phyloP scores from a whole-genome alignment of 2,113 vertebrate species.

The Salvelinus alpinus region DNA sequence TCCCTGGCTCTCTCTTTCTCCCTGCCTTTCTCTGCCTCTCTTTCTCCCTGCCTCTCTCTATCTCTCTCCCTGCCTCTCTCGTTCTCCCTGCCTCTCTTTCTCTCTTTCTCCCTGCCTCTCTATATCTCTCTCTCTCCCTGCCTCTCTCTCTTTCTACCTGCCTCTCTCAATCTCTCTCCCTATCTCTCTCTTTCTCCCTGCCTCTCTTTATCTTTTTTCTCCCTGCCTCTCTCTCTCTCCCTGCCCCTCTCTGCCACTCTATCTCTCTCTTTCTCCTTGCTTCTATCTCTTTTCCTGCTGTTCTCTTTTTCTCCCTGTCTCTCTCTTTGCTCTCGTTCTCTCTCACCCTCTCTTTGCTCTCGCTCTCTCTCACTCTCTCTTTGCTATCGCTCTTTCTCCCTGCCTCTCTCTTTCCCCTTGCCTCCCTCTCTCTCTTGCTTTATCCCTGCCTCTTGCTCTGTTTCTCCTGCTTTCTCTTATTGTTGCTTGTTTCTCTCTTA shows the following conservation, averaged over 20 bases:
- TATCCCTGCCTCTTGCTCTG: no score
- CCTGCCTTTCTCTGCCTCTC: background rate
- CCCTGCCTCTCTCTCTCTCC: no score
- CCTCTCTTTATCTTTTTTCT: no score
- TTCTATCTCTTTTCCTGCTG: background rate
- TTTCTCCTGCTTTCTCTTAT: background rate
- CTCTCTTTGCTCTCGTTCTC: slow-evolving; percentile 1
- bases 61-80: no score
- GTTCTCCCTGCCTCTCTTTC: slow-evolving; percentile 7
- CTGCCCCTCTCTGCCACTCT: slow-evolving; percentile 20
- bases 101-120: no score
- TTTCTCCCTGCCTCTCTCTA: no score
- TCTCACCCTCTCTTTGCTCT: background rate
- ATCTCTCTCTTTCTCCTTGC: slow-evolving; percentile 25
- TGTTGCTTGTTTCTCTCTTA: background rate
- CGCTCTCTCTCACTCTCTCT: no score
- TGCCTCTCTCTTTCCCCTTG: background rate
- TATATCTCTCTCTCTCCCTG: no score
- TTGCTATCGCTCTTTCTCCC: no score
- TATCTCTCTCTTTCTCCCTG: no score
- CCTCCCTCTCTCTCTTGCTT: slow-evolving; percentile 3
- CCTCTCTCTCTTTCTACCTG: no score
- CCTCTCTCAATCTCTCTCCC: no score
- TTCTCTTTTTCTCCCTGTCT: slow-evolving; percentile 17
- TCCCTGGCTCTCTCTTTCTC: background rate